Conservation (phyloP, 2,797 vertebrate species). For the Parotocinclus haroldoi region DNA sequence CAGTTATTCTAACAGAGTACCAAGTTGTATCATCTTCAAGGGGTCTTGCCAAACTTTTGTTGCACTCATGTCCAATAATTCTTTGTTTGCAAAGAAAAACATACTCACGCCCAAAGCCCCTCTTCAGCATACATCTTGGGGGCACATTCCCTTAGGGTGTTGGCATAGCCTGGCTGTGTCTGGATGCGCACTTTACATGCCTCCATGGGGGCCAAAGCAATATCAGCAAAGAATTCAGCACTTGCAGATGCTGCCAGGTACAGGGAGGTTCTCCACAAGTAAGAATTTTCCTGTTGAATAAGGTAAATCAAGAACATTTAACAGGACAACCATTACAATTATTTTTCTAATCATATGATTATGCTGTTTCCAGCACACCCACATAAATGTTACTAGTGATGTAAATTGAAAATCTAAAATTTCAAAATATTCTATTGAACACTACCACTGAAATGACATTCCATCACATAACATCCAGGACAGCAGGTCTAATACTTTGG, state of each 20-base stretch:
- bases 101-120: slow-evolving; percentile 82
- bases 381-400: too few species aligned
- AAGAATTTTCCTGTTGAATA: slow-evolving; percentile 75
- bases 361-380: too few species aligned
- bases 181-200: slow-evolving; percentile 88
- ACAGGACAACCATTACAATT: too few species aligned
- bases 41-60: neutral
- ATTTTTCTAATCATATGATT: too few species aligned
- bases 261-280: slow-evolving; percentile 83
- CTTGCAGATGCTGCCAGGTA: slow-evolving; percentile 86
- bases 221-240: slow-evolving; percentile 87
- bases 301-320: too few species aligned
- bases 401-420: too few species aligned
- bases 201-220: slow-evolving; percentile 89
- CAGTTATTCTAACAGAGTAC: neutral
- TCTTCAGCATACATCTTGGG: slow-evolving; percentile 87
- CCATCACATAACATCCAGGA: too few species aligned
- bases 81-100: neutral
- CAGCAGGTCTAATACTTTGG: too few species aligned
- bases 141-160: slow-evolving; percentile 78
- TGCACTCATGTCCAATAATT: neutral
- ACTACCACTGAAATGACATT: too few species aligned
- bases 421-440: too few species aligned
- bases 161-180: slow-evolving; percentile 84
- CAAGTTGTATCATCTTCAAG: neutral